phyloP scores from a whole-genome alignment of 2,797 vertebrate species.

The Lateolabrax maculatus region DNA sequence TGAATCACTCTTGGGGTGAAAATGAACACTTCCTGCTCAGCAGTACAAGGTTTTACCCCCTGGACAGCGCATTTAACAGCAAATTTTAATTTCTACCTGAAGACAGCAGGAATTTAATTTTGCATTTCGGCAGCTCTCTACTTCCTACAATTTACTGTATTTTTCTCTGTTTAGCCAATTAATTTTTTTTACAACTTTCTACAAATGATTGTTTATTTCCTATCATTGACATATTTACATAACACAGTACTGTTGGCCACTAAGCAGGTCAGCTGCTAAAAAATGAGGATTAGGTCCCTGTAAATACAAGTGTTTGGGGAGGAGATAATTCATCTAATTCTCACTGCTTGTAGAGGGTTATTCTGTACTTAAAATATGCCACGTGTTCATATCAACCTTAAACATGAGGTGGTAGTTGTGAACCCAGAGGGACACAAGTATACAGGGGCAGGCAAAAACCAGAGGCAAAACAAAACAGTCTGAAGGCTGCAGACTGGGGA shows the following conservation, averaged over 20 bases:
- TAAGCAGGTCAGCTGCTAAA: constrained; percentile 5
- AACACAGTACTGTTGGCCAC: neutral
- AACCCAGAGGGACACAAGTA: neutral
- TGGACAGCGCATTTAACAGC: too few relatives aligned
- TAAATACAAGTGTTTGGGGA: neutral
- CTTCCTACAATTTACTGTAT: neutral
- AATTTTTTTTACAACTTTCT: constrained; percentile 14
- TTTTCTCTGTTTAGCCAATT: neutral
- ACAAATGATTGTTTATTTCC: neutral
- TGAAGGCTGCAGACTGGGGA: constrained; percentile 8
- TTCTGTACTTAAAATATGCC: neutral
- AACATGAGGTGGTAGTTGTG: neutral
- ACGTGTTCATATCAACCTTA: neutral
- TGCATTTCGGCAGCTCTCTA: neutral
- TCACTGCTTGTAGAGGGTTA: neutral
- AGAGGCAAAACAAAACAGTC: too few relatives aligned
- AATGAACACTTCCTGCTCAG: constrained; percentile 60
- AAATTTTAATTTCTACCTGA: constrained; percentile 46
- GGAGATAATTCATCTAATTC: neutral
- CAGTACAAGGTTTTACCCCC: constrained; percentile 33
- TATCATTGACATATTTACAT: constrained; percentile 22
- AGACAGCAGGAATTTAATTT: constrained; percentile 2
- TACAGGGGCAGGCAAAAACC: constrained; percentile 2
- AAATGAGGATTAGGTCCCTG: neutral
- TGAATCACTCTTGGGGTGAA: constrained; percentile 60